Base-by-base conservation (phyloP, 2,797 vertebrate genomes). In the Pterois miles region DNA sequence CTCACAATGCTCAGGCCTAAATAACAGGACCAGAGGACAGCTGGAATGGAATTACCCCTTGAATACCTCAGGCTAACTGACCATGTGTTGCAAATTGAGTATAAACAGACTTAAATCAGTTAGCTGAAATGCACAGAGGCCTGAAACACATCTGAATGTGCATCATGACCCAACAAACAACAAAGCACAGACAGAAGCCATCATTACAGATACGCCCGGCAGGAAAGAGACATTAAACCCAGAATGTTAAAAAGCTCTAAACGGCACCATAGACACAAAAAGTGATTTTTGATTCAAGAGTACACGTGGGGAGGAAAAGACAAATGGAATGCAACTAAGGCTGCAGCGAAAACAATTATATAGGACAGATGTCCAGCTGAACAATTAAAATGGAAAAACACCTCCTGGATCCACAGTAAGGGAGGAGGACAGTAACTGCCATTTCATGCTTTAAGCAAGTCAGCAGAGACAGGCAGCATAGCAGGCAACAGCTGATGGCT, bases 401-500 rank as follows among this genome's bases (percentile, higher is more conserved):
- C 27, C 52, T 10, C 11, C 43, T 46, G 53, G 43, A 27, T 57
- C 40, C 20, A 50, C 6, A 4, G 48, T 16, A 14, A 50, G 38
- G 27, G 48, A 60, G 27, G 50, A 65, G 34, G 60, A 38, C 11
- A 34, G 34, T 23, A n/a, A n/a, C n/a, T n/a, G n/a, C 18, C 7
- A 18, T 20, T 56, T 52, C 72, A 84, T 74, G 76, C 71, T 64
- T 70, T 52, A 54, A 69, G 65, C 5, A 0, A 65, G 40, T 27
- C n/a, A 53, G 6, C 65, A 60, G 18, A 65, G 6, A 65, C 59
- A 9, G 36, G 38, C 48, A 46, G 65, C 50, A 63, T 70, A 43
- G 62, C 78, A 69, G 71, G 50, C n/a, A 6, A 13, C 70, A 43
- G 71, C 58, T 36, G 56, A 18, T 36, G 46, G 74, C 22, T 86